Conservation (phyloP, 2,888 invertebrate genomes). For the Ectobius pallidus region DNA sequence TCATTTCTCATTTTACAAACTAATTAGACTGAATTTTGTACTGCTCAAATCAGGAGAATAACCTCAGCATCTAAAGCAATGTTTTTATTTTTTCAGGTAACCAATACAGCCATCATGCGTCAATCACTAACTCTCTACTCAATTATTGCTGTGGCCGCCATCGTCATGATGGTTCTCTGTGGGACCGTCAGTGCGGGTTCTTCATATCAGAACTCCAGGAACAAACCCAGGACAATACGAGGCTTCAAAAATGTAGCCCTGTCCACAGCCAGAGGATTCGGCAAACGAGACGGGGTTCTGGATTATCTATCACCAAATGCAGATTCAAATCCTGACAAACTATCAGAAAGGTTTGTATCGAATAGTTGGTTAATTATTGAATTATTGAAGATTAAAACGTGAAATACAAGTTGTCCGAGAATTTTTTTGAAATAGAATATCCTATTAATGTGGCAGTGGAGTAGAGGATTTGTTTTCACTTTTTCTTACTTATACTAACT, state of each 20-base stretch:
- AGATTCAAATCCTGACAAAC: slow-evolving; percentile 4
- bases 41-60: no score
- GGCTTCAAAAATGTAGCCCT: slow-evolving; percentile 68
- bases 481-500: no score
- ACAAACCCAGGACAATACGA: slow-evolving; percentile 62
- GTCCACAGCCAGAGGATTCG: slow-evolving; percentile 69
- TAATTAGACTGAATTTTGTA: no score
- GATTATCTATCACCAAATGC: slow-evolving; percentile 1
- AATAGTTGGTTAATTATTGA: no score
- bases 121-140: slow-evolving; percentile 14
- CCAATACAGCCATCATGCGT: background rate
- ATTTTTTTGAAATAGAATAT: no score
- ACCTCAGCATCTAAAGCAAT: no score
- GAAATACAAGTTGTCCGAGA: no score
- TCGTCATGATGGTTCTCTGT: slow-evolving; percentile 23
- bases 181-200: slow-evolving; percentile 10
- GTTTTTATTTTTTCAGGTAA: background rate
- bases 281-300: slow-evolving; percentile 59
- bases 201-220: slow-evolving; percentile 31
- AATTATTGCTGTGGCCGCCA: background rate
- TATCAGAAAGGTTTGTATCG: slow-evolving; percentile 1
- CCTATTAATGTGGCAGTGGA: no score
- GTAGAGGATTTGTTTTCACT: no score
- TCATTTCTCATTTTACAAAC: no score
- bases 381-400: no score